Evolutionary conservation across 2,113 vertebrate genomes (phyloP).

Genomic region (Paramisgurnus dabryanus): DNA sequence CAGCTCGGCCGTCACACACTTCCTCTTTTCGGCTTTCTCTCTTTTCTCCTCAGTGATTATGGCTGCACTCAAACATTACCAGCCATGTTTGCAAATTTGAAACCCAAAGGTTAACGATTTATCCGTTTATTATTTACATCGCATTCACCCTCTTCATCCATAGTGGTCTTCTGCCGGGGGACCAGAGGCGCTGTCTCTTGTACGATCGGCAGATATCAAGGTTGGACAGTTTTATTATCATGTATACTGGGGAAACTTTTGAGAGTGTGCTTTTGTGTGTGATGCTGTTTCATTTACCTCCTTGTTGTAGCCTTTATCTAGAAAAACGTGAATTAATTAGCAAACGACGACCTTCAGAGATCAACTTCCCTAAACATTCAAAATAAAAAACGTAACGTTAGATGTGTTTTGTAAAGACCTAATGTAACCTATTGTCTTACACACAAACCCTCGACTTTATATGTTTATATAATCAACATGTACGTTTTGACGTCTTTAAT

Average conservation of each 20-base stretch:
- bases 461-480: slow-evolving; percentile 24
- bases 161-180: slow-evolving; percentile 55
- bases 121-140: slow-evolving; percentile 74
- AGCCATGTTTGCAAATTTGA: slow-evolving; percentile 83
- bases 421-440: neutral
- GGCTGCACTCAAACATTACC: slow-evolving; percentile 75
- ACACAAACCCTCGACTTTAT: neutral
- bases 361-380: neutral
- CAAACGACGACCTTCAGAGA: slow-evolving; percentile 47
- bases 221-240: slow-evolving; percentile 65
- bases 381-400: neutral
- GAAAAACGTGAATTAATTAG: slow-evolving; percentile 76
- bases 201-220: slow-evolving; percentile 64
- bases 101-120: slow-evolving; percentile 75
- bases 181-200: slow-evolving; percentile 56
- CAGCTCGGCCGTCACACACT: slow-evolving; percentile 60
- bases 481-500: slow-evolving; percentile 62
- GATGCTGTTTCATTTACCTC: slow-evolving; percentile 66
- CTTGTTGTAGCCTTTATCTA: slow-evolving; percentile 56
- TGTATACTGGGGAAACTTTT: slow-evolving; percentile 68
- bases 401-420: neutral
- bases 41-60: slow-evolving; percentile 75
- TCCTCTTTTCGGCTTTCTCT: slow-evolving; percentile 70
- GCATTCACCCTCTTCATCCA: slow-evolving; percentile 58
- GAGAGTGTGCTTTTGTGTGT: slow-evolving; percentile 58